Base-by-base conservation (phyloP, 1,140 invertebrate species). In the Drosophila ambigua region DNA sequence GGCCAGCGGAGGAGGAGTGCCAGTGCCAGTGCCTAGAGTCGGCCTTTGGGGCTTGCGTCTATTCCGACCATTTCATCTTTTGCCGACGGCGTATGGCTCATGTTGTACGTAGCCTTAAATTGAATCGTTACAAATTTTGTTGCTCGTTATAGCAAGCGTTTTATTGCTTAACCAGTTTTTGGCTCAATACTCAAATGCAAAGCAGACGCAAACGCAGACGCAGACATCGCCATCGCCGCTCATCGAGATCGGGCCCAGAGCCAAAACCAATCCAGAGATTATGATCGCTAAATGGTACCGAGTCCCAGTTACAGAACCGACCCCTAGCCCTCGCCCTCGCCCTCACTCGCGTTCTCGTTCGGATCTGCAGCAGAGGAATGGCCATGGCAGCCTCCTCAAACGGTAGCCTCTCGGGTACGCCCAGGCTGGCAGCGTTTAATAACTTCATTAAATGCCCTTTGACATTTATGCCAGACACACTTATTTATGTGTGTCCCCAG, bases 111-210 rank as follows among this genome's bases (percentile, higher is more conserved):
- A 79, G 79, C 83, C 85, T 88, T 88, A 88, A 88, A 88, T 88
- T 88, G 84, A 88, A 88, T 88, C 84, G 84, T 88, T 88, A 88
- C 84, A 88, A 88, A 88, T 88, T 88, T 88, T 89, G 84, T 88
- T 88, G 77, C 84, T 88, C 84, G 84, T 88, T 88, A 89, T 89
- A 89, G 82, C 82, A 88, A 85, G 84, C 84, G 84, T 88, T 88
- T 88, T 88, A 88, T 88, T 88, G 84, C 85, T 67, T 73, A 84
- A 84, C 81, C 81, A 84, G 81, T 84, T 89, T 78, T 63, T 35
- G 67, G 28, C 61, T 58, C 49, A 43, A 48, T 52, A 7, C 44
- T 51, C 60, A 65, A 24, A 79, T 79, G 77, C 77, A 80, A 79
- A 77, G 66, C 74, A 77, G 72, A 43, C 44, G 44, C 54, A 51